Conservation (phyloP, 2,113 vertebrate species). For the Mola mola region DNA sequence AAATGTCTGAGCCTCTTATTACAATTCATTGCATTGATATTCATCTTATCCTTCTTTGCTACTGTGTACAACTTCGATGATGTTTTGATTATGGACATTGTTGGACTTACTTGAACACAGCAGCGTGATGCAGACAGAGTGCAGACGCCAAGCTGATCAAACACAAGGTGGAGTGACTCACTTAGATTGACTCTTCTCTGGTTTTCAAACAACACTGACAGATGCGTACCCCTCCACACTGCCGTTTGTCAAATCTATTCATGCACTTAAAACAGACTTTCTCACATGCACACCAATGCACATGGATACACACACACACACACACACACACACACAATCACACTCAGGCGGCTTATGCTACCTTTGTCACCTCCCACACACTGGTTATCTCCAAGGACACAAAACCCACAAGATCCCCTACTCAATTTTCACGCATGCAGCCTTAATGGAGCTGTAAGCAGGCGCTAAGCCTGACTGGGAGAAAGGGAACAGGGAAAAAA, state of each 20-base stretch:
- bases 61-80: conserved; percentile 7
- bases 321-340: conserved; percentile 23
- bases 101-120: conserved; percentile 5
- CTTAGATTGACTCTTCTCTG: conserved; percentile 71
- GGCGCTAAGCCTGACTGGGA: conserved; percentile 74
- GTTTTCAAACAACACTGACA: conserved; percentile 73
- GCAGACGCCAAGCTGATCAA: conserved; percentile 51
- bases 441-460: conserved; percentile 77
- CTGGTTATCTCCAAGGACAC: conserved; percentile 80
- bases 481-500: conserved; percentile 61
- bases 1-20: too few relatives aligned
- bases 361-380: conserved; percentile 81
- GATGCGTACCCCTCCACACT: conserved; percentile 72
- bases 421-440: conserved; percentile 79
- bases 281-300: neutral
- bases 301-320: conserved; percentile 24
- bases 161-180: conserved; percentile 67
- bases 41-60: neutral
- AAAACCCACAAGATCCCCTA: conserved; percentile 78
- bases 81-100: conserved; percentile 2
- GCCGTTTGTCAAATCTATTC: conserved; percentile 77
- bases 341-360: conserved; percentile 71
- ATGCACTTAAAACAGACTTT: conserved; percentile 72
- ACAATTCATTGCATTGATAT: too few relatives aligned
- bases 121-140: conserved; percentile 2